Conservation (phyloP, 2,888 invertebrate species). For the Amiota minor region DNA sequence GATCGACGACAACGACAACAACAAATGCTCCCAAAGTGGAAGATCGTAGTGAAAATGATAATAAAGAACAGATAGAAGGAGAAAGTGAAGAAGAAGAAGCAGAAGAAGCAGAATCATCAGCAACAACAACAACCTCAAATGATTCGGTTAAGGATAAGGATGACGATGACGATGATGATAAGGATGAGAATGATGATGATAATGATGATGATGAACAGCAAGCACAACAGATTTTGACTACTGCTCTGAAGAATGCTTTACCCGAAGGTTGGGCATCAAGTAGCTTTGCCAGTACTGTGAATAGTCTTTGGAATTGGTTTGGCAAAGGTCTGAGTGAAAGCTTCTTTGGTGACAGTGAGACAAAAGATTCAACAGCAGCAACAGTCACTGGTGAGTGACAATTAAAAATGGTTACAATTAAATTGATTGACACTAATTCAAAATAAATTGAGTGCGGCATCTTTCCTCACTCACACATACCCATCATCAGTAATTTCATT, state of each 20-base stretch:
- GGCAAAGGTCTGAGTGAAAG: slow-evolving; percentile 68
- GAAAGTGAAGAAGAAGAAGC: slow-evolving; percentile 46
- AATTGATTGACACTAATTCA: slow-evolving; percentile 5
- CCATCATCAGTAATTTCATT: background rate
- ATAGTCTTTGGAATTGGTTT: slow-evolving; percentile 69
- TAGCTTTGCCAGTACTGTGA: slow-evolving; percentile 50
- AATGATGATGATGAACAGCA: slow-evolving; percentile 39
- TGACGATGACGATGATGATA: slow-evolving; percentile 39
- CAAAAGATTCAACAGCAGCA: slow-evolving; percentile 43
- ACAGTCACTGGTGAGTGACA: slow-evolving; percentile 31
- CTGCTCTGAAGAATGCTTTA: slow-evolving; percentile 53
- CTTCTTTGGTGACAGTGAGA: slow-evolving; percentile 57
- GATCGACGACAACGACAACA: slow-evolving; percentile 33
- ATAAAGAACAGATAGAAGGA: slow-evolving; percentile 34
- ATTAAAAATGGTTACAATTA: slow-evolving; percentile 46
- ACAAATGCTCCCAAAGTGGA: slow-evolving; percentile 37
- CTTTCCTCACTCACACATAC: background rate
- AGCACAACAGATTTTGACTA: slow-evolving; percentile 34
- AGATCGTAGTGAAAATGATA: too few relatives aligned
- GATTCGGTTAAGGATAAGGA: slow-evolving; percentile 41
- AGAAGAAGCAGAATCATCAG: slow-evolving; percentile 34
- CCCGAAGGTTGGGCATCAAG: slow-evolving; percentile 62
- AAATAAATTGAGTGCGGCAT: too few relatives aligned
- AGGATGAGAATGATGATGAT: slow-evolving; percentile 38
- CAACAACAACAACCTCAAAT: slow-evolving; percentile 34